Conservation (phyloP, 2,888 invertebrate genomes). For the Cataglyphis livida region DNA sequence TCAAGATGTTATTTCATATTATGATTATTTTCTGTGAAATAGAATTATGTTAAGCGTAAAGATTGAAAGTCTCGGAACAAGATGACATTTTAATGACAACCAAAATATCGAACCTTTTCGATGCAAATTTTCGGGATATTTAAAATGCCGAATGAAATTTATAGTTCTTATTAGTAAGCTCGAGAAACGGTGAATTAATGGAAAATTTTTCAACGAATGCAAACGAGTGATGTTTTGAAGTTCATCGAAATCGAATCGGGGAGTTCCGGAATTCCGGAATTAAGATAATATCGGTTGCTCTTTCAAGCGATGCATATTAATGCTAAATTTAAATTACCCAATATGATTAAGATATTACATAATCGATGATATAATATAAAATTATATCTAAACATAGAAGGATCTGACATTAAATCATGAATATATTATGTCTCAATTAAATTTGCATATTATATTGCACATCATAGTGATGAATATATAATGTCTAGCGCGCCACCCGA, state of each 20-base stretch:
- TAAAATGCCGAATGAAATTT: neutral
- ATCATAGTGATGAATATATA: neutral
- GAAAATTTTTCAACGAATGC: neutral
- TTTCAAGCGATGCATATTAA: neutral
- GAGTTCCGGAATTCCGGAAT: constrained; percentile 12
- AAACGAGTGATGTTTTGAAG: constrained; percentile 2
- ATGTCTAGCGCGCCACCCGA: neutral
- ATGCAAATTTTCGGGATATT: neutral
- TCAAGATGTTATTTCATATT: neutral
- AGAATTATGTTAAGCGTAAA: neutral
- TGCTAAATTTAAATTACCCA: constrained; percentile 14
- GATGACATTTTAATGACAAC: neutral
- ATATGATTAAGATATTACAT: neutral
- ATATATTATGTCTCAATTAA: constrained; percentile 4
- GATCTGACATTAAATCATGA: neutral
- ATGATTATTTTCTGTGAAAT: neutral
- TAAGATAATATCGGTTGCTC: neutral
- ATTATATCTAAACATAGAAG: constrained; percentile 9
- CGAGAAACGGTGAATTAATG: neutral
- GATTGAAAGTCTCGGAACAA: neutral
- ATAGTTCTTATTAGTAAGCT: neutral
- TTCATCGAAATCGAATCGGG: neutral
- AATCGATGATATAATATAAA: constrained; percentile 9
- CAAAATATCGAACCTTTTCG: neutral
- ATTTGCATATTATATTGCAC: neutral